Evolutionary conservation across 2,888 invertebrate genomes (phyloP).

Genomic region (Netelia inedita): DNA sequence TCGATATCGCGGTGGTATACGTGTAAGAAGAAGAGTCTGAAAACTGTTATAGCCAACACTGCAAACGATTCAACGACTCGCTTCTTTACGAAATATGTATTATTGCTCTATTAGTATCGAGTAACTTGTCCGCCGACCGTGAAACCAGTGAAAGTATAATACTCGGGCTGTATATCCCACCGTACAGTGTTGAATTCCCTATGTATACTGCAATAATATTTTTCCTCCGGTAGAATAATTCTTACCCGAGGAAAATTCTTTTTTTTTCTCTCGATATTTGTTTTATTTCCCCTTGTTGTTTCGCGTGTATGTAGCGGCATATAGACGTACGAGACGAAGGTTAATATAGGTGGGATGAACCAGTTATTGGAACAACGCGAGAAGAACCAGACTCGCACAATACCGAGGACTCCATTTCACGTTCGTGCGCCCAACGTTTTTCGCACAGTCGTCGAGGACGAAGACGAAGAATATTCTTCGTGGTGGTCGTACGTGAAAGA

Average conservation of each 20-base stretch:
- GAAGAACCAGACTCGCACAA: background rate
- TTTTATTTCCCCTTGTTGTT: too few species aligned
- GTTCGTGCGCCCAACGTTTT: background rate
- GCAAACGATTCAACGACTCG: conserved; percentile 60
- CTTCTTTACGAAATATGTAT: conserved; percentile 72
- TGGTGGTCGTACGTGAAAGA: conserved; percentile 3
- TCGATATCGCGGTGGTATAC: background rate
- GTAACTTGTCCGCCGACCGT: conserved; percentile 84
- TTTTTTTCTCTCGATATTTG: too few species aligned
- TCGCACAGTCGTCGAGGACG: conserved; percentile 9
- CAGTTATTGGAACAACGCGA: background rate
- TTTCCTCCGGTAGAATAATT: too few species aligned
- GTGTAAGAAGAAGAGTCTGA: conserved; percentile 17
- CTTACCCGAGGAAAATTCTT: too few species aligned
- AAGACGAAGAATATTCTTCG: background rate
- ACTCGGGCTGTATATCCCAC: conserved; percentile 66
- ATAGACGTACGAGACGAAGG: background rate
- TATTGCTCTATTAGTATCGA: conserved; percentile 79
- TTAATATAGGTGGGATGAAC: background rate
- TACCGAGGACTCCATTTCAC: background rate
- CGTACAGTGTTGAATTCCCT: background rate
- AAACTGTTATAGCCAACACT: conserved; percentile 19
- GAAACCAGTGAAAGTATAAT: conserved; percentile 85
- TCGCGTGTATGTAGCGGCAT: too few species aligned
- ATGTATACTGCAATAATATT: too few species aligned